Conservation (phyloP, 2,888 invertebrate species). For the Aphidius colemani region DNA sequence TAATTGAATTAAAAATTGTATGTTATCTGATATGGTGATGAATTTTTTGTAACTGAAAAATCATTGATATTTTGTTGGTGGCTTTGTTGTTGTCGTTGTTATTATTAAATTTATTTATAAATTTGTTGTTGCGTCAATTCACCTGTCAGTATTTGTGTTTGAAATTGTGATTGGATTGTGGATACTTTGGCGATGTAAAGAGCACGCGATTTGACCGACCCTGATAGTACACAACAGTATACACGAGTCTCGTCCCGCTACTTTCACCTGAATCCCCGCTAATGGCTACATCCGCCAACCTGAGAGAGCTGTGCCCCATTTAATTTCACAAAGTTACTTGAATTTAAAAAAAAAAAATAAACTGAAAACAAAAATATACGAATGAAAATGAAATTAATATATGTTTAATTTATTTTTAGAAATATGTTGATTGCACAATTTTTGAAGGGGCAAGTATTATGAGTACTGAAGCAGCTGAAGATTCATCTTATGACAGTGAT, state of each 20-base stretch:
- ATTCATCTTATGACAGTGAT: conserved; percentile 87
- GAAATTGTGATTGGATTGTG: too few relatives aligned
- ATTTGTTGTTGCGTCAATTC: neutral
- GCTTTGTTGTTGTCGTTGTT: too few relatives aligned
- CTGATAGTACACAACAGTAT: conserved; percentile 10
- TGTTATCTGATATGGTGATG: neutral
- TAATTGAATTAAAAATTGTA: too few relatives aligned
- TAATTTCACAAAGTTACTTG: conserved; percentile 35
- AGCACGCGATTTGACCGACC: conserved; percentile 13
- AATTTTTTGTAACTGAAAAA: neutral
- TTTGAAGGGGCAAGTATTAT: conserved; percentile 62
- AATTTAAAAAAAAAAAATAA: neutral
- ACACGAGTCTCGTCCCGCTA: conserved; percentile 41
- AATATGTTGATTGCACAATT: conserved; percentile 75
- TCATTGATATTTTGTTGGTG: too few relatives aligned
- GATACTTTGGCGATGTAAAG: neutral
- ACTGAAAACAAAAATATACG: too few relatives aligned
- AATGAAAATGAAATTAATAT: neutral
- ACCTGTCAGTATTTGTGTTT: conserved; percentile 1
- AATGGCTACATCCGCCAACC: conserved; percentile 53
- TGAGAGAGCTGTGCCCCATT: conserved; percentile 50
- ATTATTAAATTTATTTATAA: too few relatives aligned
- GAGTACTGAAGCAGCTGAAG: conserved; percentile 69
- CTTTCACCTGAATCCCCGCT: conserved; percentile 51
- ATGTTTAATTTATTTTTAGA: conserved; percentile 61